These are phyloP conservation scores for Criorhina ranunculi DNA, from an alignment of 2,888 invertebrate species.

Conservation along the genomic window DNA sequence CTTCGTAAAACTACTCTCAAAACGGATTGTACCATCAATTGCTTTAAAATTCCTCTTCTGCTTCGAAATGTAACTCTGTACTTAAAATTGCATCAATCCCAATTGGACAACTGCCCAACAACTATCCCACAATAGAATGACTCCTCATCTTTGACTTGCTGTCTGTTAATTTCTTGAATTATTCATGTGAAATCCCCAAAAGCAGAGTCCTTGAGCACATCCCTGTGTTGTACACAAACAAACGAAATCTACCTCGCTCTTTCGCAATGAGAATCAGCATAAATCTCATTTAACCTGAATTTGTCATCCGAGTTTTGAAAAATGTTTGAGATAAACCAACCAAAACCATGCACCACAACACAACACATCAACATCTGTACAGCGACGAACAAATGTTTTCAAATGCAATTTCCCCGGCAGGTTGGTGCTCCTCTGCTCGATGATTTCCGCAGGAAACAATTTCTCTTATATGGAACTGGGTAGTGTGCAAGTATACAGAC, in stretches of 20 bases:
- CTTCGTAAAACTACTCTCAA: too few species aligned
- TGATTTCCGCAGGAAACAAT: slow-evolving; percentile 61
- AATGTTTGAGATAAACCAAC: slow-evolving; percentile 15
- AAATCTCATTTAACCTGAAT: slow-evolving; percentile 49
- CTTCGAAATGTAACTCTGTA: background rate
- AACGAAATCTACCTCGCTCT: slow-evolving; percentile 10
- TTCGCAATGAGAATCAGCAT: slow-evolving; percentile 37
- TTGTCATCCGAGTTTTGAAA: slow-evolving; percentile 42
- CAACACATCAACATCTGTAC: background rate
- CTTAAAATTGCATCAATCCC: background rate
- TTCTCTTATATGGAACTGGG: slow-evolving; percentile 38
- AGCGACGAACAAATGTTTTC: slow-evolving; percentile 15
- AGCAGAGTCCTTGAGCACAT: background rate
- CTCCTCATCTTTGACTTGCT: background rate
- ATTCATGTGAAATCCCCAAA: slow-evolving; percentile 20
- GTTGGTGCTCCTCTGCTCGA: background rate
- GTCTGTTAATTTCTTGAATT: slow-evolving; percentile 9
- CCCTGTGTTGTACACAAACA: background rate
- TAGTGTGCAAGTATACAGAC: too few species aligned
- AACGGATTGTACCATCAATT: too few species aligned
- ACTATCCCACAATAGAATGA: background rate
- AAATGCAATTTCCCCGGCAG: slow-evolving; percentile 36
- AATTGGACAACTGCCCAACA: background rate
- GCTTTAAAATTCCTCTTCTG: too few species aligned
- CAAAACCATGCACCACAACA: background rate